These are phyloP conservation scores for Parnassius smintheus DNA, from an alignment of 2,888 invertebrate genomes.

Conservation along the genomic window DNA sequence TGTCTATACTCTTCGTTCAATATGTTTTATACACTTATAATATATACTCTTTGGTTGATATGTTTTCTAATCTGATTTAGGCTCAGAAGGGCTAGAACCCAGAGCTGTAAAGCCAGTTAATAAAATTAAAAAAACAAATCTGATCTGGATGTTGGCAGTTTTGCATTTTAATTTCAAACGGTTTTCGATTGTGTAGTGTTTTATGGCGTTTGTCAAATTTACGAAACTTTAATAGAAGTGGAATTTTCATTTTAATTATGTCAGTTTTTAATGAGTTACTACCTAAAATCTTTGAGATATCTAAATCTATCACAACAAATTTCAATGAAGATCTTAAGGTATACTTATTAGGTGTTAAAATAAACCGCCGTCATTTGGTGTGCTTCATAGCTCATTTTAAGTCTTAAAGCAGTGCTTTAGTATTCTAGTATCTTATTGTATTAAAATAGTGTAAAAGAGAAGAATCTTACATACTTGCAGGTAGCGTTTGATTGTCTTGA, in stretches of 20 bases:
- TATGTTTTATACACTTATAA: too few species aligned
- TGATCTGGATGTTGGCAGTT: constrained; percentile 45
- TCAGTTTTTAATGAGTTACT: constrained; percentile 68
- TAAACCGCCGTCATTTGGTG: constrained; percentile 20
- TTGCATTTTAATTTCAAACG: constrained; percentile 70
- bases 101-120: too few species aligned
- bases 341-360: constrained; percentile 35
- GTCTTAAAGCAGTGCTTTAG: background rate
- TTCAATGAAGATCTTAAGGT: constrained; percentile 65
- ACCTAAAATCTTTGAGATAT: constrained; percentile 60
- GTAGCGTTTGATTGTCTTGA: constrained; percentile 53
- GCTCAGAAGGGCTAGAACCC: too few species aligned
- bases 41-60: too few species aligned
- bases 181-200: constrained; percentile 65
- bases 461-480: constrained; percentile 46
- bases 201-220: constrained; percentile 61
- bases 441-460: constrained; percentile 3
- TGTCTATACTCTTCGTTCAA: too few species aligned
- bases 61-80: too few species aligned
- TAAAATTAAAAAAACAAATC: background rate
- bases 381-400: background rate
- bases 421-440: constrained; percentile 16
- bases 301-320: constrained; percentile 47
- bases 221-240: constrained; percentile 51
- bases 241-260: constrained; percentile 58